Evolutionary conservation across 2,797 vertebrate species (phyloP).

Genomic region (Enteromius trimaculatus): DNA sequence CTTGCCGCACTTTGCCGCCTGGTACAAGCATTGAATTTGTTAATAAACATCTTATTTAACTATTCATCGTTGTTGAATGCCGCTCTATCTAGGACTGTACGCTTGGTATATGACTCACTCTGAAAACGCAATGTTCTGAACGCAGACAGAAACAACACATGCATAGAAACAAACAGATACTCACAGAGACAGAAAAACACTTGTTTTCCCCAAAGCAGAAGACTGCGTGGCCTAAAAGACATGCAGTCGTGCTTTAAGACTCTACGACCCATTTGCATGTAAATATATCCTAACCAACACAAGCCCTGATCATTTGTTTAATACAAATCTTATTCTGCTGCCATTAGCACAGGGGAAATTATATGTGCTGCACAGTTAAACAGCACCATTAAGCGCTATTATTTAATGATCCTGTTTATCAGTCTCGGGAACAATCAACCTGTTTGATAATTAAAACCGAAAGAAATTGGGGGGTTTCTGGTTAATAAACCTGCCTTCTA

Average conservation of each 20-base stretch:
- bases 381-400: constrained; percentile 10
- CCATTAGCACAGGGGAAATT: not conserved
- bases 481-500: not conserved
- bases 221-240: not conserved
- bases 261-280: constrained; percentile 18
- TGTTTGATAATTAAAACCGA: constrained; percentile 24
- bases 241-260: constrained; percentile 19
- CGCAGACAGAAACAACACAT: not conserved
- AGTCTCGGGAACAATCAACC: not conserved
- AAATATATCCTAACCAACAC: constrained; percentile 24
- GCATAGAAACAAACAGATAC: constrained; percentile 14
- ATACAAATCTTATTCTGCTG: constrained; percentile 27
- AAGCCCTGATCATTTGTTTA: constrained; percentile 16
- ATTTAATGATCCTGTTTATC: constrained; percentile 45
- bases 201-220: not conserved
- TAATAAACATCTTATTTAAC: constrained; percentile 33
- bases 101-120: constrained; percentile 26
- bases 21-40: constrained; percentile 26
- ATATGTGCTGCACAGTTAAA: constrained; percentile 27
- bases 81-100: constrained; percentile 10
- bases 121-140: constrained; percentile 2
- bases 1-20: constrained; percentile 29
- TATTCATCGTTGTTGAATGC: constrained; percentile 16
- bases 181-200: constrained; percentile 3
- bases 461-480: not conserved